phyloP scores from a whole-genome alignment of 2,888 invertebrate genomes.

The Trissolcus japonicus region DNA sequence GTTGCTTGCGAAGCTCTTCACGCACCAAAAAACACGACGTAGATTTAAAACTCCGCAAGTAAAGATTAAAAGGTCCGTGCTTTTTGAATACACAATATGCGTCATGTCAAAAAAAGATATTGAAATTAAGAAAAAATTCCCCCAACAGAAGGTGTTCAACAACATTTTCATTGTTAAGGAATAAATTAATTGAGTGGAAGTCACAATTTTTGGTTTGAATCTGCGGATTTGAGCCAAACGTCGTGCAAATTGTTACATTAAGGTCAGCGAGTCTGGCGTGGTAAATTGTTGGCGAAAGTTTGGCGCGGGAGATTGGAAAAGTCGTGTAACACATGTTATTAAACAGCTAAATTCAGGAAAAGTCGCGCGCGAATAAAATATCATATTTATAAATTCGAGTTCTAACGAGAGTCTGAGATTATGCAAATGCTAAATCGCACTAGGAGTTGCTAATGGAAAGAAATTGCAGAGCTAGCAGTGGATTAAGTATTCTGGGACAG shows the following conservation, averaged over 20 bases:
- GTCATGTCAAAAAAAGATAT: no score
- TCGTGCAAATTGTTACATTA: no score
- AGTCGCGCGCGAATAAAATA: slow-evolving; percentile 57
- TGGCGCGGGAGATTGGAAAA: neutral
- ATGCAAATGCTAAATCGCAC: slow-evolving; percentile 75
- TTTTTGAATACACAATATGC: slow-evolving; percentile 16
- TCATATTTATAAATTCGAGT: slow-evolving; percentile 63
- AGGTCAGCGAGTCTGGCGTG: no score
- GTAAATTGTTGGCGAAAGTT: no score
- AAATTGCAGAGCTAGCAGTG: slow-evolving; percentile 74
- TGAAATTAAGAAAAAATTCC: no score
- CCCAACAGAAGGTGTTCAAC: no score
- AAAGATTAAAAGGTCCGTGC: slow-evolving; percentile 49
- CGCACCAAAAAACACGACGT: slow-evolving; percentile 50
- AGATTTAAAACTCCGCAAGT: slow-evolving; percentile 40
- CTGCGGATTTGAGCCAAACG: neutral
- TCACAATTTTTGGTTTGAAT: slow-evolving; percentile 31
- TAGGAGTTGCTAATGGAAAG: slow-evolving; percentile 73
- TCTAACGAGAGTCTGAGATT: slow-evolving; percentile 69
- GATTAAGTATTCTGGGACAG: slow-evolving; percentile 71
- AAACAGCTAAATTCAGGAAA: neutral
- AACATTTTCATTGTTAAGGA: slow-evolving; percentile 15
- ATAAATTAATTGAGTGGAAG: slow-evolving; percentile 67
- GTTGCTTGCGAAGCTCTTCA: slow-evolving; percentile 49
- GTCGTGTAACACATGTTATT: neutral